Evolutionary conservation across 2,797 vertebrate species (phyloP).

Genomic region (Eurystomus glaucurus): DNA sequence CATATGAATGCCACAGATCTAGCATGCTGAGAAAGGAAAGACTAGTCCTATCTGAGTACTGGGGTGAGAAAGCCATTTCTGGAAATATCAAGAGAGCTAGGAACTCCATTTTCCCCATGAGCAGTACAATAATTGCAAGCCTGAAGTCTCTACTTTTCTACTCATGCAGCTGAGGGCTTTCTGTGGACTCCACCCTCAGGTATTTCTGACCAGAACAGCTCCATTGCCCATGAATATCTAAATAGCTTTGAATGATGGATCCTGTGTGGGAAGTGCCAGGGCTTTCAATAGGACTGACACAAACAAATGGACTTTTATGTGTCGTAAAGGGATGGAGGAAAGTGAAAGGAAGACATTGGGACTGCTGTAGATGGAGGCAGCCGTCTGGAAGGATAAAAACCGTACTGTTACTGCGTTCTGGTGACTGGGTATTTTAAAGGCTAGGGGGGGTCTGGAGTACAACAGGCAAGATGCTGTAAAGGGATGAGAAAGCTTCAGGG

Average conservation of each 20-base stretch:
- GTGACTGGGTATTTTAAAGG: neutral
- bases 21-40: neutral
- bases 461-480: neutral
- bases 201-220: neutral
- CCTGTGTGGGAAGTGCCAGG: neutral
- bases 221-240: neutral
- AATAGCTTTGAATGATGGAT: neutral
- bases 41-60: neutral
- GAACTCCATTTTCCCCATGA: neutral
- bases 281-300: neutral
- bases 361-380: neutral
- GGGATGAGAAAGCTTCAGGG: constrained; percentile 23
- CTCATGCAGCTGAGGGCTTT: neutral
- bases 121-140: neutral
- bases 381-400: neutral
- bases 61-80: neutral
- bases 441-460: neutral
- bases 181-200: neutral
- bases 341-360: neutral
- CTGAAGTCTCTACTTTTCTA: neutral
- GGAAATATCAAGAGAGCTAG: neutral
- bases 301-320: neutral
- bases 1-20: neutral
- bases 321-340: neutral
- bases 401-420: neutral